A percentile compares a stretch with the other conserved stretches of the same genome.
These are phyloP conservation scores for Yponomeuta cagnagella DNA, from an alignment of 2,888 invertebrate species.

Conservation along the genomic window DNA sequence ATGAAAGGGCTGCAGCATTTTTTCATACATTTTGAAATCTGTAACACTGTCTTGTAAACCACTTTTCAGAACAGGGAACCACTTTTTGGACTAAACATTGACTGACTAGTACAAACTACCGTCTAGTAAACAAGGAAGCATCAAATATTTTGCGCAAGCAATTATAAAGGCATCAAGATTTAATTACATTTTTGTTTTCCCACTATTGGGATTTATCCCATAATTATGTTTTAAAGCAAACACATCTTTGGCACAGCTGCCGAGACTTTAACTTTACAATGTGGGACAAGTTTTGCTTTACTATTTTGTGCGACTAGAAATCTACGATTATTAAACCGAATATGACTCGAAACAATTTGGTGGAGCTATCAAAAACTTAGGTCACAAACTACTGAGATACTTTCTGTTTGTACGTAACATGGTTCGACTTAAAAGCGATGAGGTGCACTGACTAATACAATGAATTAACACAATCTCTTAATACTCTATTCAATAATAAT, in stretches of 20 bases:
- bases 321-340: slow-evolving; percentile 1
- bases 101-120: slow-evolving; percentile 19
- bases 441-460: slow-evolving; percentile 1
- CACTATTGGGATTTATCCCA: no score
- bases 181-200: background rate
- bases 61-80: slow-evolving; percentile 15
- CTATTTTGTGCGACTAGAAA: slow-evolving; percentile 5
- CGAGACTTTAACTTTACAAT: background rate
- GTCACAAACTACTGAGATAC: background rate
- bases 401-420: background rate
- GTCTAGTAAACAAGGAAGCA: slow-evolving; percentile 5
- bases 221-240: no score
- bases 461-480: slow-evolving; percentile 6
- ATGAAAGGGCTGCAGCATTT: background rate
- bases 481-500: background rate
- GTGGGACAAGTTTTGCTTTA: background rate
- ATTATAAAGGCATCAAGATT: background rate
- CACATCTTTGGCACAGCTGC: background rate
- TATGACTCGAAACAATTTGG: background rate
- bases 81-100: slow-evolving; percentile 17
- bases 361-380: background rate
- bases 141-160: slow-evolving; percentile 5
- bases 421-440: background rate
- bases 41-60: background rate
- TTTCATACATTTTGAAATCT: background rate